phyloP scores from a whole-genome alignment of 2,888 invertebrate species.

The Amphipyra tragopoginis region DNA sequence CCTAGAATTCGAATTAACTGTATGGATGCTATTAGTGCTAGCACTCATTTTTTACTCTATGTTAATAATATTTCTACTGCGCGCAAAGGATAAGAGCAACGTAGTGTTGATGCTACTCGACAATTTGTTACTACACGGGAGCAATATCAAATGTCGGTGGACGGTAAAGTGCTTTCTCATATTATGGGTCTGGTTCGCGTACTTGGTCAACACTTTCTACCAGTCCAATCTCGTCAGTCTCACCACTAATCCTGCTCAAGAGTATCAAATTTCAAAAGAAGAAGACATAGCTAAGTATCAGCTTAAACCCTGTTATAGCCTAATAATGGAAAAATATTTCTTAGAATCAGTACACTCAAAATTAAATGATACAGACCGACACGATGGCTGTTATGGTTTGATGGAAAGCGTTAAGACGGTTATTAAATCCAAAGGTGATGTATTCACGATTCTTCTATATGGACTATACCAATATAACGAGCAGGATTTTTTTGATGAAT shows the following conservation, averaged over 20 bases:
- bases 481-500: slow-evolving; percentile 61
- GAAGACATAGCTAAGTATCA: slow-evolving; percentile 34
- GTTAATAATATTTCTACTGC: slow-evolving; percentile 32
- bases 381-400: slow-evolving; percentile 43
- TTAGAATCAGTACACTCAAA: slow-evolving; percentile 40
- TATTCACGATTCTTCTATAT: slow-evolving; percentile 64
- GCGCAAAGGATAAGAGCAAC: slow-evolving; percentile 32
- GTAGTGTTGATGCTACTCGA: slow-evolving; percentile 35
- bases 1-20: slow-evolving; percentile 44
- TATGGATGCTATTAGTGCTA: slow-evolving; percentile 49
- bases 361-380: not conserved
- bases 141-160: slow-evolving; percentile 25
- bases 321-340: slow-evolving; percentile 50
- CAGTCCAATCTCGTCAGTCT: slow-evolving; percentile 63
- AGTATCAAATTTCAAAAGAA: slow-evolving; percentile 53
- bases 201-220: slow-evolving; percentile 60
- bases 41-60: slow-evolving; percentile 33
- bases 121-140: slow-evolving; percentile 38
- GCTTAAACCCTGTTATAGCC: slow-evolving; percentile 46
- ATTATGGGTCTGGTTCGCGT: slow-evolving; percentile 71
- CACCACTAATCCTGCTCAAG: slow-evolving; percentile 55
- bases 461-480: slow-evolving; percentile 64
- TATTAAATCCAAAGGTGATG: slow-evolving; percentile 53
- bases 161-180: slow-evolving; percentile 57
- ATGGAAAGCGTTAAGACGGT: slow-evolving; percentile 65